Conservation (phyloP, 2,888 invertebrate species). For the Odontothrips loti region DNA sequence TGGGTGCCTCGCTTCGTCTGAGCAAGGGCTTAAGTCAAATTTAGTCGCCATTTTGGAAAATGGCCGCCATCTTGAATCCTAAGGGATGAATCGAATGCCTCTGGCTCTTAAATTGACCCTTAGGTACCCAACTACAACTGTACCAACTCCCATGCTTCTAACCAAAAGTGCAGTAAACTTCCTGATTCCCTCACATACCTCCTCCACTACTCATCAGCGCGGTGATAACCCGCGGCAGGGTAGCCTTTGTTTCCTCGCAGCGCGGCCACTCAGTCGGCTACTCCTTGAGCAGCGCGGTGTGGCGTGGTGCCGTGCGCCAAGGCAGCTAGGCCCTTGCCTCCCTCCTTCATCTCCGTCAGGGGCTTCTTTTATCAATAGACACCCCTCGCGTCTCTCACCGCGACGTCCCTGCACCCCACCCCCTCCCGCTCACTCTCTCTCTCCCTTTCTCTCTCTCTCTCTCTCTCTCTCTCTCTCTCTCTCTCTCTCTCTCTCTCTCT, state of each 20-base stretch:
- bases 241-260: neutral
- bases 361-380: conserved; percentile 26
- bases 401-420: neutral
- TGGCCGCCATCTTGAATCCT: no score
- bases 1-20: no score
- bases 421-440: neutral
- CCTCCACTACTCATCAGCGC: no score
- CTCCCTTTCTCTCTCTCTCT: no score
- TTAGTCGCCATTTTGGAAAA: no score
- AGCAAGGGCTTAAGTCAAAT: no score
- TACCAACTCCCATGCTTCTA: no score
- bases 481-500: neutral
- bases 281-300: neutral
- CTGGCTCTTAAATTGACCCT: no score
- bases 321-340: neutral
- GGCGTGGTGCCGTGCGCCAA: neutral
- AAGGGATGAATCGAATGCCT: no score
- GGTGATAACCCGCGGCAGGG: neutral
- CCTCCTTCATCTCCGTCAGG: neutral
- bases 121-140: no score
- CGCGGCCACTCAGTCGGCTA: neutral
- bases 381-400: neutral
- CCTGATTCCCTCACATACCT: no score
- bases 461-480: neutral
- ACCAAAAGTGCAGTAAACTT: no score